phyloP scores from a whole-genome alignment of 2,113 vertebrate species.

The Turnix velox region DNA sequence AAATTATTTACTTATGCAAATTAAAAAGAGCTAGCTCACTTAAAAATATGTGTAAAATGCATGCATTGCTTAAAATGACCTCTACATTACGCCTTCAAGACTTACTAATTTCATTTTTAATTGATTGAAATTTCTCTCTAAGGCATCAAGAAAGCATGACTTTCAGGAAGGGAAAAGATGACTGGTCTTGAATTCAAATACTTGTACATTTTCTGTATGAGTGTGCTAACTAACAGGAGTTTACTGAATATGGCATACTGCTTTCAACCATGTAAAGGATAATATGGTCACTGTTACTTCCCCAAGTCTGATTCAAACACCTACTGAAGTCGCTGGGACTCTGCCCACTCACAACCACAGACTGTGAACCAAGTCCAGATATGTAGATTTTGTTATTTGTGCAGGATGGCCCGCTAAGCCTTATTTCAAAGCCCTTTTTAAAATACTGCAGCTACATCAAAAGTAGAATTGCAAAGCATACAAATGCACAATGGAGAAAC shows the following conservation, averaged over 20 bases:
- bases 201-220: neutral
- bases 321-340: neutral
- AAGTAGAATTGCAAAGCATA: neutral
- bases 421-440: neutral
- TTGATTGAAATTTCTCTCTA: neutral
- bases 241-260: neutral
- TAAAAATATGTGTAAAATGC: neutral
- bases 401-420: neutral
- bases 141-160: neutral
- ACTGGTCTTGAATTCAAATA: neutral
- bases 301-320: neutral
- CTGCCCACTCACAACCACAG: neutral
- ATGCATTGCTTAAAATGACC: neutral
- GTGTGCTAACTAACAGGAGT: neutral
- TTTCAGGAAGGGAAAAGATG: neutral
- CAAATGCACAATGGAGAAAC: neutral
- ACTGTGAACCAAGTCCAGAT: neutral
- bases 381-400: rapidly evolving
- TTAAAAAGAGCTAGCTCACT: neutral
- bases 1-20: neutral
- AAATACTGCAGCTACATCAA: neutral
- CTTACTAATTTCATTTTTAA: neutral
- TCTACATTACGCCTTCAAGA: neutral
- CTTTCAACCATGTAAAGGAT: neutral
- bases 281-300: neutral